Conservation (phyloP, 2,888 invertebrate genomes). For the Eristalinus sepulchralis region DNA sequence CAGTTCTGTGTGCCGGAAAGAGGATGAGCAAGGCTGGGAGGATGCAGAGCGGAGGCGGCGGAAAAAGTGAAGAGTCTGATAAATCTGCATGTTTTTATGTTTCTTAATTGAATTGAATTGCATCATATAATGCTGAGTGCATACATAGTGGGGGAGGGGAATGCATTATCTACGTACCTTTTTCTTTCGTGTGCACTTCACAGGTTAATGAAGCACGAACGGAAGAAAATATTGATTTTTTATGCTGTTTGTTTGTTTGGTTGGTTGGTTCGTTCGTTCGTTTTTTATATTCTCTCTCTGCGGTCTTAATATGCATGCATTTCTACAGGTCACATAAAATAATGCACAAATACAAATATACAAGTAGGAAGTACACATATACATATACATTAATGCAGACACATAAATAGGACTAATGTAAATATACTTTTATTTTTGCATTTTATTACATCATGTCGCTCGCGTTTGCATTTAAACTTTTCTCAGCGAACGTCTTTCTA, state of each 20-base stretch:
- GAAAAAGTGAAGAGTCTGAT: constrained; percentile 18
- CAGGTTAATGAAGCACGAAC: constrained; percentile 64
- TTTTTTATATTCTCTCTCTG: constrained; percentile 3
- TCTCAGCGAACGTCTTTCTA: constrained; percentile 49
- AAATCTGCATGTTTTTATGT: constrained; percentile 55
- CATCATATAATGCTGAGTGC: constrained; percentile 45
- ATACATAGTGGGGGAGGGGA: constrained; percentile 3
- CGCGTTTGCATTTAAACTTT: constrained; percentile 25
- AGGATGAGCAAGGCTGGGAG: constrained; percentile 2
- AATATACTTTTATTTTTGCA: constrained; percentile 71
- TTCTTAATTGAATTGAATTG: constrained; percentile 65
- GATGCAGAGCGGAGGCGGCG: constrained; percentile 25
- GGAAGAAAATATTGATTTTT: constrained; percentile 63
- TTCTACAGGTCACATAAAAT: constrained; percentile 60
- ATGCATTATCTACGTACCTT: constrained; percentile 30
- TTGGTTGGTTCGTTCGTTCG: constrained; percentile 32
- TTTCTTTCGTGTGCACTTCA: constrained; percentile 31
- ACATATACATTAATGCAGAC: constrained; percentile 38
- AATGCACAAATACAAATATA: constrained; percentile 51
- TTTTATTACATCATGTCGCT: constrained; percentile 54
- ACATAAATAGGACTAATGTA: constrained; percentile 55
- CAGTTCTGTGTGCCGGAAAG: not conserved
- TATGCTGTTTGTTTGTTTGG: constrained; percentile 6
- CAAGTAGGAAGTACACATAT: constrained; percentile 19
- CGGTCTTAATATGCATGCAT: constrained; percentile 66